These are phyloP conservation scores for Caenorhabditis briggsae DNA, from an alignment of 1,140 invertebrate species.

Conservation along the genomic window DNA sequence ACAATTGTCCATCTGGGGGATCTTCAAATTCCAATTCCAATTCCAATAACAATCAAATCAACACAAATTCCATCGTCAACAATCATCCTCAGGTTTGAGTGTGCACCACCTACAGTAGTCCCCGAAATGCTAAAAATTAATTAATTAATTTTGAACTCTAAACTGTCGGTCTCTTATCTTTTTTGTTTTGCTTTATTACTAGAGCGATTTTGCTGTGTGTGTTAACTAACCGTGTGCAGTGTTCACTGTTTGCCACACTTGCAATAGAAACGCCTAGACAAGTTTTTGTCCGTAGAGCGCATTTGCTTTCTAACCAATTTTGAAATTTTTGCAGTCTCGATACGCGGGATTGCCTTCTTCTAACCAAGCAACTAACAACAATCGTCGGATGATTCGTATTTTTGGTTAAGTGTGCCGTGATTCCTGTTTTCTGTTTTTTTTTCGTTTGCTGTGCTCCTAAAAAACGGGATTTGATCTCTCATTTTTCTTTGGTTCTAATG, in stretches of 20 bases:
- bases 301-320: not conserved
- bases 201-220: not conserved
- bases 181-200: not conserved
- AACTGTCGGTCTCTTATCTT: too few species aligned
- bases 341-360: conserved; percentile 48
- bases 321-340: conserved; percentile 42
- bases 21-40: conserved; percentile 16
- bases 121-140: too few species aligned
- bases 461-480: conserved; percentile 36
- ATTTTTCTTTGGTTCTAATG: not conserved
- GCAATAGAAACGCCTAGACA: too few species aligned
- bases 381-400: conserved; percentile 54
- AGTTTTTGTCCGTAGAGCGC: not conserved
- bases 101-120: not conserved
- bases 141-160: too few species aligned
- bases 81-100: conserved; percentile 48
- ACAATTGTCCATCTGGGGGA: conserved; percentile 76
- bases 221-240: not conserved
- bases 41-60: conserved; percentile 51
- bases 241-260: not conserved
- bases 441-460: not conserved
- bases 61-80: conserved; percentile 5
- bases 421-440: not conserved
- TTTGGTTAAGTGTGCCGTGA: conserved; percentile 32
- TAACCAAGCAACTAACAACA: conserved; percentile 12